A percentile compares a stretch with the other conserved stretches of the same genome.
These are phyloP conservation scores for Neodiprion pinetum DNA, from an alignment of 1,140 invertebrate species.

Conservation along the genomic window DNA sequence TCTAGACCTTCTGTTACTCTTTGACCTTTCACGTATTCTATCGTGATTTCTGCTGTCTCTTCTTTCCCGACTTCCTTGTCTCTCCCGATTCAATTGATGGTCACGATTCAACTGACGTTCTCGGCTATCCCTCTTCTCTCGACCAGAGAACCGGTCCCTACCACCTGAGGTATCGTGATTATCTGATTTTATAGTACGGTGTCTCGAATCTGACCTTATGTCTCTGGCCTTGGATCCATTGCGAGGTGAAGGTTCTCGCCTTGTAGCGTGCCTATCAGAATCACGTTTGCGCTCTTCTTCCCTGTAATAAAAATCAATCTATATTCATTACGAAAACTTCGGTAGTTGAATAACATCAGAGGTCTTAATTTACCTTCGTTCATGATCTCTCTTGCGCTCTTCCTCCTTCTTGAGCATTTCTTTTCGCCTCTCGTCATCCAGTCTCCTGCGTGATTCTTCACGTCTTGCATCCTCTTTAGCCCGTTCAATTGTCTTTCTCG, in stretches of 20 bases:
- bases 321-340: background rate
- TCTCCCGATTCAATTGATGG: conserved; percentile 38
- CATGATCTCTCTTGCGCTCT: conserved; percentile 50
- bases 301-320: conserved; percentile 32
- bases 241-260: conserved; percentile 18
- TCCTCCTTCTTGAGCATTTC: conserved; percentile 48
- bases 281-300: conserved; percentile 54
- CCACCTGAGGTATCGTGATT: conserved; percentile 39
- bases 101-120: conserved; percentile 44
- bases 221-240: conserved; percentile 33
- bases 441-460: conserved; percentile 46
- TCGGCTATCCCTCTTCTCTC: conserved; percentile 45
- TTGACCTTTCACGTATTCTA: conserved; percentile 42
- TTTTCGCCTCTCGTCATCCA: conserved; percentile 50
- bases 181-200: conserved; percentile 33
- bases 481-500: conserved; percentile 40
- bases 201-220: conserved; percentile 21
- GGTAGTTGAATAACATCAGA: background rate
- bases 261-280: conserved; percentile 33
- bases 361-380: conserved; percentile 43
- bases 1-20: conserved; percentile 45
- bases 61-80: conserved; percentile 33
- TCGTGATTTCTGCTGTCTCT: conserved; percentile 46
- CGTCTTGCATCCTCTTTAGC: conserved; percentile 56
- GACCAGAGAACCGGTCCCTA: conserved; percentile 41